These are phyloP conservation scores for Acestrorhynchus altus DNA, from an alignment of 2,797 vertebrate genomes.

Conservation along the genomic window DNA sequence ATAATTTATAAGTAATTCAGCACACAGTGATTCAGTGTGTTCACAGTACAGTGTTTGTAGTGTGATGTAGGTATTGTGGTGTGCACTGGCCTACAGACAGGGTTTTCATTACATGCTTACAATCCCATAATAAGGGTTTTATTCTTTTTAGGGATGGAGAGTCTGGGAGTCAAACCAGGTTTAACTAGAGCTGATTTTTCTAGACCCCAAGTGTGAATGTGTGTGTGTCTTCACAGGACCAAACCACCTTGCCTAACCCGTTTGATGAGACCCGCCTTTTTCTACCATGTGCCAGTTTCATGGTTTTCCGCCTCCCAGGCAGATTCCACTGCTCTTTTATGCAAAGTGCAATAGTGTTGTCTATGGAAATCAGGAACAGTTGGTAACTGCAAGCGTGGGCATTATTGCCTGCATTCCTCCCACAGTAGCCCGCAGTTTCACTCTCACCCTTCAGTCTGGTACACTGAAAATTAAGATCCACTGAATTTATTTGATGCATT, in stretches of 20 bases:
- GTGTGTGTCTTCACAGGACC: slow-evolving; percentile 2
- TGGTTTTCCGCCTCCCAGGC: slow-evolving; percentile 43
- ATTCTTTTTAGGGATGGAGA: too few species aligned
- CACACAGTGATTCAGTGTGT: too few species aligned
- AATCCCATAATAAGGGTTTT: too few species aligned
- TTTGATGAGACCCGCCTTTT: slow-evolving; percentile 41
- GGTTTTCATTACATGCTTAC: too few species aligned
- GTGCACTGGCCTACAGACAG: too few species aligned
- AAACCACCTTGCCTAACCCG: slow-evolving; percentile 25
- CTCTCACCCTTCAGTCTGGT: slow-evolving; percentile 20
- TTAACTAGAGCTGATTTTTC: neutral
- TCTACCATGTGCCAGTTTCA: slow-evolving; percentile 33
- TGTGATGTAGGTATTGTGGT: neutral
- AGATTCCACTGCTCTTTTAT: slow-evolving; percentile 48
- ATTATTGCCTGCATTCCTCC: slow-evolving; percentile 40
- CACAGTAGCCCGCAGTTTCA: slow-evolving; percentile 25
- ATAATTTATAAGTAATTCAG: neutral
- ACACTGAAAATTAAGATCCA: neutral
- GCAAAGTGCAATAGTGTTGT: slow-evolving; percentile 53
- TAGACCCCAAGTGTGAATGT: neutral
- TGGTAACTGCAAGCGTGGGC: slow-evolving; percentile 48
- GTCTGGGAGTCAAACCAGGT: neutral
- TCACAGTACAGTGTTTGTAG: neutral
- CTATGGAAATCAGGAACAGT: slow-evolving; percentile 59
- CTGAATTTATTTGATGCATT: neutral